Base-by-base conservation (phyloP, 2,113 vertebrate species). In the Entomyzon cyanotis region DNA sequence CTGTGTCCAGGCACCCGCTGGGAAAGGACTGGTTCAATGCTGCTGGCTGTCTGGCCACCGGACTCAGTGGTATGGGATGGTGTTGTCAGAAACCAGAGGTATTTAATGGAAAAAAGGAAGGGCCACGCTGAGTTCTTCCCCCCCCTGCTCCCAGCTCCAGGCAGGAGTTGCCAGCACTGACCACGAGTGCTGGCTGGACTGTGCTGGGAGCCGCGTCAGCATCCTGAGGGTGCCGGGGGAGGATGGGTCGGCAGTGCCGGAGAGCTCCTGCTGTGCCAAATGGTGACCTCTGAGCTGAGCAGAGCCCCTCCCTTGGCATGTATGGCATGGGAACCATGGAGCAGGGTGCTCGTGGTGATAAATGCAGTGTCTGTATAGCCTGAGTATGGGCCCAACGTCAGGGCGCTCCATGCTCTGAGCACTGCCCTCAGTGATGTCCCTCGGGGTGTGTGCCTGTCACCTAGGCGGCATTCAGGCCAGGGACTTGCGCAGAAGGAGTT, bases 91-190 rank as follows among this genome's bases (percentile, higher is more conserved):
- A 95, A 94, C 65, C 65, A 77, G 84, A 77, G 58, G 50, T 67
- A 74, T 90, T 94, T 84, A 58, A 65, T 37, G 82, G 84, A 87
- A 95, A 90, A 91, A 89, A 81, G 78, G 90, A 91, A 96, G 46
- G 77, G 50, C 67, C 74, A 7, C 0, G 1, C 31, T 0, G 13
- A 87, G 52, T 81, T 35, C 78, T 91, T 73, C 74, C 69, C 49
- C 10, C 10, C 10, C 7, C 56, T 64, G 62, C 87, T 92, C 94
- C 55, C 41, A 20, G 90, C 71, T 73, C 59, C 0, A 3, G 67
- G 68, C 87, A 58, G 84, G 77, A 87, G 50, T 2, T 70, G 69
- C 92, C 92, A 94, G 77, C 41, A 4, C 73, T 94, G 92, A 95
- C 94, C 85, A 81, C 28, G 30, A 74, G 44, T 2, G 0, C 59